phyloP scores from a whole-genome alignment of 1,140 invertebrate genomes.

The Drosophila nannoptera region DNA sequence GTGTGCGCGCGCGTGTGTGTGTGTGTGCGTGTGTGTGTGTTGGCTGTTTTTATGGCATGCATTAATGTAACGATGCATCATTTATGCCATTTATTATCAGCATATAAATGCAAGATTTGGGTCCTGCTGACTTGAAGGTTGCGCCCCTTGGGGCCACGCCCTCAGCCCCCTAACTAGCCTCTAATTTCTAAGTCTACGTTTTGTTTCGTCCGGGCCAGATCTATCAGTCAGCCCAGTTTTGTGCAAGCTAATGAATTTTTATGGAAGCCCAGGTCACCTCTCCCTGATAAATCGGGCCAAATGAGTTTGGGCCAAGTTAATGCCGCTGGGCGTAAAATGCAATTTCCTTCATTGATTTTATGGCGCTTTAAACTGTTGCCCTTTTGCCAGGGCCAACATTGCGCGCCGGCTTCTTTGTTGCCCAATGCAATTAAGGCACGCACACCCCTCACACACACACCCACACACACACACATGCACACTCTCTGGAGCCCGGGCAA shows the following conservation, averaged over 20 bases:
- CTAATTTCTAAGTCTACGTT: slow-evolving; percentile 42
- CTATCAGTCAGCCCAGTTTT: slow-evolving; percentile 40
- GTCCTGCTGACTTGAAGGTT: slow-evolving; percentile 36
- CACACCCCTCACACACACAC: slow-evolving; percentile 16
- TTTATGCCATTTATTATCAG: slow-evolving; percentile 76
- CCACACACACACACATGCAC: slow-evolving; percentile 1
- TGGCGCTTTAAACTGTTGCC: slow-evolving; percentile 48
- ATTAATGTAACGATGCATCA: slow-evolving; percentile 77
- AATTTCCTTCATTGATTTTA: slow-evolving; percentile 38
- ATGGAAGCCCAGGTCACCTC: slow-evolving; percentile 23
- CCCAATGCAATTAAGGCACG: slow-evolving; percentile 64
- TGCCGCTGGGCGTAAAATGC: slow-evolving; percentile 32
- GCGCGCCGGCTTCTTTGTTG: slow-evolving; percentile 9
- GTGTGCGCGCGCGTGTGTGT: slow-evolving; percentile 31
- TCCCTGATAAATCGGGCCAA: slow-evolving; percentile 25
- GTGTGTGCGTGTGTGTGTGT: slow-evolving; percentile 24
- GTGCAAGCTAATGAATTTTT: slow-evolving; percentile 70
- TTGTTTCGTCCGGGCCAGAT: slow-evolving; percentile 7
- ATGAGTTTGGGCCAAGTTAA: neutral
- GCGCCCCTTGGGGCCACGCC: slow-evolving; percentile 17
- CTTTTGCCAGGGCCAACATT: slow-evolving; percentile 13
- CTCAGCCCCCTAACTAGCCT: neutral
- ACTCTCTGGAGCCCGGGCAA: slow-evolving; percentile 16
- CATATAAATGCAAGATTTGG: slow-evolving; percentile 67
- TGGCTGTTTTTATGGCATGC: slow-evolving; percentile 59